Base-by-base conservation (phyloP, 2,797 vertebrate species). In the Moxostoma hubbsi region DNA sequence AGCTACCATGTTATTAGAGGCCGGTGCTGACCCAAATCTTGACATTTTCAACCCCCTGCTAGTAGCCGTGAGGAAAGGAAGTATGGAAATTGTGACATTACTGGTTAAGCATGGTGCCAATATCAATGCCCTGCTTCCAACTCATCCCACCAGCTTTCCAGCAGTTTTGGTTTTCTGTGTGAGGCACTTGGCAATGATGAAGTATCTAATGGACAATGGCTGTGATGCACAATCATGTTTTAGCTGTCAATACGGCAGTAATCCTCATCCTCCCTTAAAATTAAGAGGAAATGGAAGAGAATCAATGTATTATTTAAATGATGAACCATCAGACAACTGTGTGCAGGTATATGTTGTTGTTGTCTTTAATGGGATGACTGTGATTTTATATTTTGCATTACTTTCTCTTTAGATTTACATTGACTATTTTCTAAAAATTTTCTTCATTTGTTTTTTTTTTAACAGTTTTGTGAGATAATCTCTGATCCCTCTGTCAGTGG, bases 381-480 rank as follows among this genome's bases (percentile, higher is more conserved):
- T 6, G 43, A 65, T 55, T 36, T 24, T 24, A 59, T 24, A 59
- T 59, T 59, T 18, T 11, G 36, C 36, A 18, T 4, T 24, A 59
- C 8, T 18, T 16, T 16, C 15, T 7, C 12, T 16, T 70, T 13
- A 8, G 36, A 36, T 36, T 36, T 36, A 36, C 36, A 36, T 36
- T 36, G 3, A 36, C 36, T 36, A 36, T 36, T 36, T 36, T 36
- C 36, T 36, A 3, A 36, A 36, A 36, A 36, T 36, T 3, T 36
- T 2, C 9, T 45, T n/a, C 18, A 10, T 54, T 24, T 46, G 24
- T 5, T 59, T 50, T 36, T 24, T 24, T 36, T 36, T 36, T 91
- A 90, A 53, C 88, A 98, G 97, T 98, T 97, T 88, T 98, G 97
- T 73, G 96, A 98, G 87, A 91, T 95, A 78, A 88, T 98, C 77